phyloP scores from a whole-genome alignment of 2,797 vertebrate genomes.

The Bovichtus diacanthus region DNA sequence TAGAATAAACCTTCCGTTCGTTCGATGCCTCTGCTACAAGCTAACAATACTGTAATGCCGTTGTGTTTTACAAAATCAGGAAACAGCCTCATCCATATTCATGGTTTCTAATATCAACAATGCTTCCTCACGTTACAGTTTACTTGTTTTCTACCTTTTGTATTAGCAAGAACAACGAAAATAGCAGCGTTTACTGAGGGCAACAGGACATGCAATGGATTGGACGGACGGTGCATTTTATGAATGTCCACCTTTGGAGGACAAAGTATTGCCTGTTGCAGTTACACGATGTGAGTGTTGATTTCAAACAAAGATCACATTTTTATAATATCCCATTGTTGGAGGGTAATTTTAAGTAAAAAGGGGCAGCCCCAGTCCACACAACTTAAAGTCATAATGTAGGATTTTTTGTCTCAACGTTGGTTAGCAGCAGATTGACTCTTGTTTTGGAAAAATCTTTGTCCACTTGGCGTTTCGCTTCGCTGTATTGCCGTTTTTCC shows the following conservation, averaged over 20 bases:
- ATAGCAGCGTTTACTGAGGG: not conserved
- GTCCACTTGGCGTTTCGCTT: no score
- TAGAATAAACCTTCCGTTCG: not conserved
- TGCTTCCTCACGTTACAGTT: constrained; percentile 21
- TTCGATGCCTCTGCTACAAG: not conserved
- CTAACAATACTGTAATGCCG: not conserved
- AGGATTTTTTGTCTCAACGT: no score
- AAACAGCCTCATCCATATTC: not conserved
- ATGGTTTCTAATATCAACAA: constrained; percentile 13
- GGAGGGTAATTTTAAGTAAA: not conserved
- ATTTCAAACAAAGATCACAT: not conserved
- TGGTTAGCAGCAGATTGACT: no score
- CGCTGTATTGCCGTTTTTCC: no score
- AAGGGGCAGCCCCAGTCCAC: not conserved
- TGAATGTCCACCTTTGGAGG: no score
- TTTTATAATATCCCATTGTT: not conserved
- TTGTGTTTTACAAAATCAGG: constrained; percentile 8
- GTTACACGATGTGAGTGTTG: not conserved
- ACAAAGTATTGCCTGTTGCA: not conserved
- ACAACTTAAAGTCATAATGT: no score
- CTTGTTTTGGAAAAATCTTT: no score
- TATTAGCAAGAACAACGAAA: not conserved
- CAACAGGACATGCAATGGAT: not conserved
- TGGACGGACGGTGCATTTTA: not conserved
- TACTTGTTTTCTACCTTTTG: constrained; percentile 9